Evolutionary conservation across 2,888 invertebrate genomes (phyloP), one percentile per base, ranked within the genome.

Genomic region (Diloba caeruleocephala): DNA sequence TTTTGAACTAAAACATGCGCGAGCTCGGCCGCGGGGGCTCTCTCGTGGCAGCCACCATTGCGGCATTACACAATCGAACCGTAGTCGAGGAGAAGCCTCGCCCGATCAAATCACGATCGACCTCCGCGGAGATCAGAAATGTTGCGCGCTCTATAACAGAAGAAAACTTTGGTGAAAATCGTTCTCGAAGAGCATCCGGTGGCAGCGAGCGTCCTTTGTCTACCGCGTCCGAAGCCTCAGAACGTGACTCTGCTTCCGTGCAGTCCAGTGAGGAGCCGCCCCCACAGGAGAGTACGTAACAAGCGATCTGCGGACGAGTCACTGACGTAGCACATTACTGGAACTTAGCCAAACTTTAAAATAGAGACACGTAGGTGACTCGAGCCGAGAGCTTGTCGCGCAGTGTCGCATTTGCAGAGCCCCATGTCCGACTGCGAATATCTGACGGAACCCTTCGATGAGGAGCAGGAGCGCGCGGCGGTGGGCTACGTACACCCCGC

Each of bases 41-140:
- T 79, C 90, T 95, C 66, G 95, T 95, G 60, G 95, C 95, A 57
- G 95, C 95, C 81, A 90, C 91, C 82, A 91, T 90, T 79, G 92
- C 90, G 69, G 87, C 88, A 73, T 84, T 90, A 74, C 89, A 90
- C 89, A 89, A 88, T 79, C 91, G 91, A 57, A 79, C 85, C 68
- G 82, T 82, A 64, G 82, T 76, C 71, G 88, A 88, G 68, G 85
- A 83, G 60, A 90, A 91, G 79, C 70, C 79, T 71, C 85, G 80
- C n/a, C 60, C 82, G 71, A 61, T 82, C 78, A 89, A 88, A 82
- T 70, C 83, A 74, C 87, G 85, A 62, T 76, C 81, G 72, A 72
- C 80, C 67, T 71, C 77, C 70, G 78, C 63, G 54, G 82, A 84
- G 76, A 78, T 78, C 55, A 84, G 82, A 79, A 84, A 85, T 73